These are phyloP conservation scores for Scomber japonicus DNA, from an alignment of 2,113 vertebrate genomes.

Conservation along the genomic window DNA sequence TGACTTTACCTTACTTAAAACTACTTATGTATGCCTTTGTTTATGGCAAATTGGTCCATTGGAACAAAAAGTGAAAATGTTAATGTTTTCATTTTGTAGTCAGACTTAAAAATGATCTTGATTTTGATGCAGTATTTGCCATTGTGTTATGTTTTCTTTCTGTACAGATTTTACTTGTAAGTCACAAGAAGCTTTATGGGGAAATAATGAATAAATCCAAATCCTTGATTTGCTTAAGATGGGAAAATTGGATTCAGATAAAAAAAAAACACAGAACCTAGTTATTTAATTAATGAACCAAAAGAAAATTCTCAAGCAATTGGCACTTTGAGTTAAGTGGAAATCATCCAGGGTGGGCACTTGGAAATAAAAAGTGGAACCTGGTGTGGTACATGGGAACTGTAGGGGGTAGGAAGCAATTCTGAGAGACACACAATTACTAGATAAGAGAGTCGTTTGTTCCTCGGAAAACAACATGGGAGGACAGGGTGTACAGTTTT, in stretches of 20 bases:
- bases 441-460: constrained; percentile 73
- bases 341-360: constrained; percentile 22
- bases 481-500: constrained; percentile 53
- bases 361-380: constrained; percentile 25
- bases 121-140: too few species aligned
- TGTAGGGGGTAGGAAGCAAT: constrained; percentile 61
- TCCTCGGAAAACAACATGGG: constrained; percentile 65
- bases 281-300: constrained; percentile 4
- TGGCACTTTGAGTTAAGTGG: constrained; percentile 6
- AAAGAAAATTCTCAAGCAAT: neutral
- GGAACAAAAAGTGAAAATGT: neutral
- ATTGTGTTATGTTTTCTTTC: too few species aligned
- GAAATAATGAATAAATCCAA: too few species aligned
- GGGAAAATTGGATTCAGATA: too few species aligned
- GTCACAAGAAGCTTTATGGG: too few species aligned
- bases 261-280: neutral
- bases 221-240: too few species aligned
- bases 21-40: neutral
- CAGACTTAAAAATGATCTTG: too few species aligned
- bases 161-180: too few species aligned
- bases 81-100: too few species aligned
- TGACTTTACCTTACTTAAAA: neutral
- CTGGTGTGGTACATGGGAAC: constrained; percentile 60
- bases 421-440: constrained; percentile 62
- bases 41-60: neutral